Percentiles rank a stretch among this genome's conserved stretches.
phyloP scores from a whole-genome alignment of 2,113 vertebrate species.

The Zosterops lateralis region DNA sequence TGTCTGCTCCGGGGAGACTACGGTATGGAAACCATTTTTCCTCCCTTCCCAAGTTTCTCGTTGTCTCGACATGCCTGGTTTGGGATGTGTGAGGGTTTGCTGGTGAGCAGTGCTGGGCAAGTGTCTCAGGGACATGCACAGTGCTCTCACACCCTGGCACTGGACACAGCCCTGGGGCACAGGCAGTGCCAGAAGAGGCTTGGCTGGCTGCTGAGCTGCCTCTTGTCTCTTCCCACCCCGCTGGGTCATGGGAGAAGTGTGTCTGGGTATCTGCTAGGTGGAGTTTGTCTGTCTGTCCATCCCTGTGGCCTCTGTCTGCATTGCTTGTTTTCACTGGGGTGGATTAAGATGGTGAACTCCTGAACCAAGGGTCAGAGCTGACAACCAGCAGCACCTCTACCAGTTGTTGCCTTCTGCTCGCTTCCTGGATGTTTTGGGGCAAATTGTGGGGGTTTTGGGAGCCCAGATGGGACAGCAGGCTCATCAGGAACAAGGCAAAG shows the following conservation, averaged over 20 bases:
- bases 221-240: accelerated
- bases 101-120: accelerated
- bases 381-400: not conserved
- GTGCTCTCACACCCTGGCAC: accelerated
- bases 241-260: not conserved
- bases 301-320: accelerated
- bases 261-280: not conserved
- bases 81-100: not conserved
- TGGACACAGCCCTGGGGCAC: not conserved
- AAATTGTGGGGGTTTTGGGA: not conserved
- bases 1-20: not conserved
- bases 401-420: not conserved
- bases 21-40: constrained; percentile 42
- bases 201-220: not conserved
- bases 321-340: not conserved
- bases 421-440: not conserved
- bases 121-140: accelerated
- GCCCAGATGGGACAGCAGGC: not conserved
- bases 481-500: not conserved
- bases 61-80: not conserved
- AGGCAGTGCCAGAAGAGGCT: not conserved
- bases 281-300: not conserved
- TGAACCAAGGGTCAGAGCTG: not conserved
- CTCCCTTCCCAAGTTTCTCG: not conserved
- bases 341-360: constrained; percentile 42